Base-by-base conservation (phyloP, 1,140 invertebrate species). In the Conus betulinus region DNA sequence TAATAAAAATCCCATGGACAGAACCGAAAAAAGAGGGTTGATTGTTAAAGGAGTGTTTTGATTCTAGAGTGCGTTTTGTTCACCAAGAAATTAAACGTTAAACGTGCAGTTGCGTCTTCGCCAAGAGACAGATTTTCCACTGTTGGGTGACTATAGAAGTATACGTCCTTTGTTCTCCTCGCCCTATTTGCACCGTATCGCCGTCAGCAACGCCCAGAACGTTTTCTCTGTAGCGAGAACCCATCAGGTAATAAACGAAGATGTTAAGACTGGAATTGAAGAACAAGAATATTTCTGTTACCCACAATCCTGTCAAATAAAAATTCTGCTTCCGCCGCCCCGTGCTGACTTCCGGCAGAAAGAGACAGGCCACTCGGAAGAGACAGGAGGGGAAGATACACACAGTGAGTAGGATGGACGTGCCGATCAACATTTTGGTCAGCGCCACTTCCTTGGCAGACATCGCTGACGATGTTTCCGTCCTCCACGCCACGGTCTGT, bases 381-480 rank as follows among this genome's bases (percentile, higher is more conserved):
- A 84, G 7, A 8, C 11, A n/a, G 7, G 23, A 17, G 5, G 53
- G 82, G n/a, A 57, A 57, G 6, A 60, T 84, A 57, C 27, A 57
- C 15, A 84, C 52, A 10, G 52, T 15, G 52, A 57, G 52, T 3
- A 57, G n/a, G 8, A 84, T 52, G 3, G 82, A 53, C 13, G 52
- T 53, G 3, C 53, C 52, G 10, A 84, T 55, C 82, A 84, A n/a
- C 82, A 84, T 84, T 57, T 84, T 84, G 57, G 82, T 84, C 17
- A 84, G 23, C 20, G 82, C 53, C 23, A 55, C 27, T 15, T 84
- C 82, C 53, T 84, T 53, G 6, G 82, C 13, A 1, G 82, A 55
- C 11, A 53, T 60, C 3, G 17, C 13, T 17, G 10, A 57, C 6
- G 82, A 84, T 1, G 17, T 84, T n/a, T 57, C 53, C 10, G 53